Percentiles rank a stretch among this genome's conserved stretches.
These are phyloP conservation scores for Balearica regulorum DNA, from an alignment of 2,797 vertebrate genomes.

Conservation along the genomic window DNA sequence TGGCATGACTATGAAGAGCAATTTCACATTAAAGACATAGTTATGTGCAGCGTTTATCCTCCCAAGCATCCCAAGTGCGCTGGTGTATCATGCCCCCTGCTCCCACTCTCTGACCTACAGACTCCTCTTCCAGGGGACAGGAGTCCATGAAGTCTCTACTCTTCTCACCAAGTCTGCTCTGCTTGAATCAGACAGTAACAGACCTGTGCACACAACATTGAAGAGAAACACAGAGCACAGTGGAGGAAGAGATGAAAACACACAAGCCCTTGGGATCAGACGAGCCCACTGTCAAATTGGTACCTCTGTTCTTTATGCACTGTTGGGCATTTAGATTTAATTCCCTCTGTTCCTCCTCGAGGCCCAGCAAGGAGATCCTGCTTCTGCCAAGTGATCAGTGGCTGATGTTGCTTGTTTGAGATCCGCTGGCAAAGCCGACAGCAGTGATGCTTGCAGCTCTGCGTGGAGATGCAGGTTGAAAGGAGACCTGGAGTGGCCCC, in stretches of 20 bases:
- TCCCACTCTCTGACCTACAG: background rate
- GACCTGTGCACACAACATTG: background rate
- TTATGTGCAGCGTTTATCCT: background rate
- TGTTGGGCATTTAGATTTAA: background rate
- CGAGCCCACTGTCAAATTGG: background rate
- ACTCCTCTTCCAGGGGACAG: background rate
- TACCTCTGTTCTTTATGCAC: accelerated
- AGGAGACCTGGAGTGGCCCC: background rate
- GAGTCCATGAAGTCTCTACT: background rate
- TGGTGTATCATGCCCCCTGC: background rate
- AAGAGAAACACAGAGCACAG: background rate
- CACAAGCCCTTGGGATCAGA: background rate
- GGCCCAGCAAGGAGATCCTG: background rate
- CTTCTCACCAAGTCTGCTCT: background rate
- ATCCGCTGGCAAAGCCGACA: background rate
- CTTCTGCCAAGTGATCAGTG: background rate
- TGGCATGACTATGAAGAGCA: background rate
- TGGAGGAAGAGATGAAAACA: background rate
- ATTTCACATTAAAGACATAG: background rate
- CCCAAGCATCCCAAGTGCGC: background rate
- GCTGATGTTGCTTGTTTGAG: background rate
- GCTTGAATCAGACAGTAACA: background rate
- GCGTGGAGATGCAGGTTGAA: background rate
- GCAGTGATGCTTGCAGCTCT: background rate
- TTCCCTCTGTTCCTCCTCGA: background rate